Percentiles rank a stretch among this genome's conserved stretches.
Evolutionary conservation across 2,797 vertebrate species (phyloP).

Genomic region (Dermochelys coriacea): DNA sequence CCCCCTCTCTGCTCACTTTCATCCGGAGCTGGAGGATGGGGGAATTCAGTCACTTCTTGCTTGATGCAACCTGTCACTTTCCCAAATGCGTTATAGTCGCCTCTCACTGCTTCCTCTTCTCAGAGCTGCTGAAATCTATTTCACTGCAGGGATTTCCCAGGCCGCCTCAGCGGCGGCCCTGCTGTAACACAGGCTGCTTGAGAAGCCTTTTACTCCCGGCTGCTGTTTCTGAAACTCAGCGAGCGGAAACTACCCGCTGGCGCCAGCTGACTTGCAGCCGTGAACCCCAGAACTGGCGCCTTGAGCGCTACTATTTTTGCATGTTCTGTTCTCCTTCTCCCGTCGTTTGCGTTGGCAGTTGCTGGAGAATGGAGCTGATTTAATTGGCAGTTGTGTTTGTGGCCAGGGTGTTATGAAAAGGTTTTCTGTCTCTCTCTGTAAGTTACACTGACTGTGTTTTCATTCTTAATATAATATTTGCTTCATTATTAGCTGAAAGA

Average conservation of each 20-base stretch:
- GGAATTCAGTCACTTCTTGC: not conserved
- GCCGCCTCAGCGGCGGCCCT: rapidly evolving
- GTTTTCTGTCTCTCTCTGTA: constrained; percentile 78
- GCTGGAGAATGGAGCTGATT: not conserved
- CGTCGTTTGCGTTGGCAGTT: constrained; percentile 82
- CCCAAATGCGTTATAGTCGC: not conserved
- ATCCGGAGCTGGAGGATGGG: not conserved
- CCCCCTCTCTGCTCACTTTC: not conserved
- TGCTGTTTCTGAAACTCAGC: not conserved
- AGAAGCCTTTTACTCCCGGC: not conserved
- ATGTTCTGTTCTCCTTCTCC: constrained; percentile 49
- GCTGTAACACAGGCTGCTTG: not conserved
- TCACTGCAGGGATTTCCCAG: not conserved
- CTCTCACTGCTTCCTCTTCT: not conserved
- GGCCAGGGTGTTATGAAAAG: constrained; percentile 81
- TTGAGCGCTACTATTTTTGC: rapidly evolving
- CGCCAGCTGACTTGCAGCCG: not conserved
- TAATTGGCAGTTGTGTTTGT: constrained; percentile 74
- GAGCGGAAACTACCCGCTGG: constrained; percentile 31
- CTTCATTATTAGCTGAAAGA: constrained; percentile 80
- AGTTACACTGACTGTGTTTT: constrained; percentile 72
- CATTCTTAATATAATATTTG: constrained; percentile 81
- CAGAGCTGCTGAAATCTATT: not conserved
- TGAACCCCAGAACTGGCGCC: constrained; percentile 2
- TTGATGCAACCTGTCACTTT: not conserved